Conservation (phyloP, 2,113 vertebrate genomes). For the Agapornis roseicollis region DNA sequence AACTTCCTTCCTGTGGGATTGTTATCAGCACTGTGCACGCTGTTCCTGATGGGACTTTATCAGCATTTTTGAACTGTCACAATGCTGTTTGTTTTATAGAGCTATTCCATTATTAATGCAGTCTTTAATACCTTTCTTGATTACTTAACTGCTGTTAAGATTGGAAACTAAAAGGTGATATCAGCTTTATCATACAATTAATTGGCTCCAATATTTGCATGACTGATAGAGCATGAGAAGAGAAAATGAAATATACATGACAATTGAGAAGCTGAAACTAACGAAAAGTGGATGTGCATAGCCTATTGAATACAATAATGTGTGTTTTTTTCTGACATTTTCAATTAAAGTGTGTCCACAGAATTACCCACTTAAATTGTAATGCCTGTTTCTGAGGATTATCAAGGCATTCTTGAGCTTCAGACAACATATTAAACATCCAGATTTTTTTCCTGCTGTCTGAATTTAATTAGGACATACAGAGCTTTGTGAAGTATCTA, state of each 20-base stretch:
- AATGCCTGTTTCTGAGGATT: neutral
- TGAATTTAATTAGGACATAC: neutral
- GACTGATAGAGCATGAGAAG: neutral
- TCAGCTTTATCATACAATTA: neutral
- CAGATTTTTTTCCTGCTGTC: neutral
- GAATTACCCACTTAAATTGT: neutral
- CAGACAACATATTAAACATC: neutral
- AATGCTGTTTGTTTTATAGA: slow-evolving; percentile 11
- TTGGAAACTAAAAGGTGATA: neutral
- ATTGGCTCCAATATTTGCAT: neutral
- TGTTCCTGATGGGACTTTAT: neutral
- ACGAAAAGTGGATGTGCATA: neutral
- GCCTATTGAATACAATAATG: neutral
- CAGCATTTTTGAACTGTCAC: neutral
- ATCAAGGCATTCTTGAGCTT: neutral
- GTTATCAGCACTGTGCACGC: slow-evolving; percentile 1
- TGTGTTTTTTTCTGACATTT: neutral
- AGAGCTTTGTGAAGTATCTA: neutral
- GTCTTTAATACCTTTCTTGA: neutral
- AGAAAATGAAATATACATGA: neutral
- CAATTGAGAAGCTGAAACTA: neutral
- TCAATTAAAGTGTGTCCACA: neutral
- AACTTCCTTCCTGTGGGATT: slow-evolving; percentile 34
- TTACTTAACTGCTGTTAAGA: neutral
- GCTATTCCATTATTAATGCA: neutral